Conservation (phyloP, 2,888 invertebrate genomes). For the Thymelicus acteon region DNA sequence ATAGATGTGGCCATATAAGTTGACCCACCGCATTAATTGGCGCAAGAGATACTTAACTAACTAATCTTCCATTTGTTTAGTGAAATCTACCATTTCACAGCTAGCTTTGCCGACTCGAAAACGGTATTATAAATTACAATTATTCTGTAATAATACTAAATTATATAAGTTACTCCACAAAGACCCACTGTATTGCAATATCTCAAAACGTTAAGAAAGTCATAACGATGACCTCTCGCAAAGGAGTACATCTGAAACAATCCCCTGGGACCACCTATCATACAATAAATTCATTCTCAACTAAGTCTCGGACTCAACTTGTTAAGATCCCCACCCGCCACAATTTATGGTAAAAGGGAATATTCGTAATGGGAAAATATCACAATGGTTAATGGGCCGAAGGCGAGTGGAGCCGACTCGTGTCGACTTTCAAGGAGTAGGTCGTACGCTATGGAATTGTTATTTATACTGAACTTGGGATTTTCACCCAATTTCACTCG, state of each 20-base stretch:
- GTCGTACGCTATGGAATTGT: slow-evolving; percentile 21
- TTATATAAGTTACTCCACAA: not conserved
- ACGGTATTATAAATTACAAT: no score
- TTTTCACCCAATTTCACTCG: slow-evolving; percentile 27
- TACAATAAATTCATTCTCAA: slow-evolving; percentile 69
- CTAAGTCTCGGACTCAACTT: slow-evolving; percentile 47
- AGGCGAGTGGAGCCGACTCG: slow-evolving; percentile 21
- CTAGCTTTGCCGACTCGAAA: no score
- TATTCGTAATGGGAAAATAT: slow-evolving; percentile 40
- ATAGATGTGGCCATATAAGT: no score
- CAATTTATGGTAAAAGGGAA: slow-evolving; percentile 41
- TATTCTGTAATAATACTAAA: no score
- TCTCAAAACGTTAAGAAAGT: slow-evolving; percentile 38
- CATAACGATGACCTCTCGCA: slow-evolving; percentile 37
- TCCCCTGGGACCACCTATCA: slow-evolving; percentile 56
- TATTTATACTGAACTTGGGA: slow-evolving; percentile 34
- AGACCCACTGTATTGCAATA: not conserved
- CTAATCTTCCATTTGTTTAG: no score
- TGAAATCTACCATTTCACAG: no score
- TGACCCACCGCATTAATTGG: no score
- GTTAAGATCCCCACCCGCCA: slow-evolving; percentile 38
- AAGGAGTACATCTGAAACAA: slow-evolving; percentile 41
- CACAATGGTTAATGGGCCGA: slow-evolving; percentile 34
- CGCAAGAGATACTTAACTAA: no score
- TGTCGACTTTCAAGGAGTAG: slow-evolving; percentile 20